Percentiles rank a stretch among this genome's conserved stretches.
phyloP scores from a whole-genome alignment of 2,113 vertebrate species.

The Elanoides forficatus region DNA sequence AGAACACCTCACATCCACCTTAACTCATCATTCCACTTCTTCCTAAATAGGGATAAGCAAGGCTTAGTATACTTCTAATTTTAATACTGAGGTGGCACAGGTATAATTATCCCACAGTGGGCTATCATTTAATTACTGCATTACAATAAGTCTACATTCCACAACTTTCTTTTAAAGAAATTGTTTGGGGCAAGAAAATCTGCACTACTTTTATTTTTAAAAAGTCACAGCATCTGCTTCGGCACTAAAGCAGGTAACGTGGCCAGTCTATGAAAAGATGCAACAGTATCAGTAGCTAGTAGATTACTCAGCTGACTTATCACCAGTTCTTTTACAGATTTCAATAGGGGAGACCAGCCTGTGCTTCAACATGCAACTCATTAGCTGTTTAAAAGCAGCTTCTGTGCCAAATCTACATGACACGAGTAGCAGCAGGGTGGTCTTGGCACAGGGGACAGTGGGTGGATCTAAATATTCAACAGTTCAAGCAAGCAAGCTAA shows the following conservation, averaged over 20 bases:
- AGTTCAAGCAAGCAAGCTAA: slow-evolving; percentile 31
- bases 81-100: background rate
- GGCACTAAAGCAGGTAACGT: background rate
- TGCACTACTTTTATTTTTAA: background rate
- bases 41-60: background rate
- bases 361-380: slow-evolving; percentile 39
- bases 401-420: slow-evolving; percentile 46
- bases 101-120: background rate
- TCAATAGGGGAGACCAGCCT: slow-evolving; percentile 16
- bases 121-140: background rate
- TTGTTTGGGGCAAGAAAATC: background rate
- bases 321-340: background rate
- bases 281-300: background rate
- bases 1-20: background rate
- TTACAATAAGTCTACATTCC: background rate
- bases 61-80: background rate
- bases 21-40: background rate
- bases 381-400: slow-evolving; percentile 51
- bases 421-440: slow-evolving; percentile 50
- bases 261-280: background rate
- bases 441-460: slow-evolving; percentile 52
- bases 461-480: slow-evolving; percentile 51
- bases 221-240: background rate
- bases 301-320: background rate
- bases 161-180: background rate